A percentile compares a stretch with the other conserved stretches of the same genome.
These are phyloP conservation scores for Eupithecia dodoneata DNA, from an alignment of 2,888 invertebrate species.

Conservation along the genomic window DNA sequence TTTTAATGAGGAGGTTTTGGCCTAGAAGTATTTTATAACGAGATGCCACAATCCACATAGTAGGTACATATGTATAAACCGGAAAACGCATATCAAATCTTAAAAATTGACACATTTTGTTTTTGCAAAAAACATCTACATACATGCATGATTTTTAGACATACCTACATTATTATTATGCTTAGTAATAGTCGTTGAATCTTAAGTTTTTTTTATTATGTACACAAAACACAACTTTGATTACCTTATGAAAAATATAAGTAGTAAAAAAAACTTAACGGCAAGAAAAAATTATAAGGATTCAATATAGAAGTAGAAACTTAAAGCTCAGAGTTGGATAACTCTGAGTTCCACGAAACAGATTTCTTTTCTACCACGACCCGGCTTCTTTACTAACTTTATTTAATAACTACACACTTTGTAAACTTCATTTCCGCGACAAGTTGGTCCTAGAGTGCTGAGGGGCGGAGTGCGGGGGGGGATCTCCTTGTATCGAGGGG, in stretches of 20 bases:
- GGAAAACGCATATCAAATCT: background rate
- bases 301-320: background rate
- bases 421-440: conserved; percentile 7
- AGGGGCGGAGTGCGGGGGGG: conserved; percentile 18
- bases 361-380: background rate
- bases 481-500: conserved; percentile 46
- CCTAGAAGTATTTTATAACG: background rate
- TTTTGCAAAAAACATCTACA: background rate
- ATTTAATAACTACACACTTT: conserved; percentile 6
- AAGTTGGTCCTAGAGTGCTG: background rate
- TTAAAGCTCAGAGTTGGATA: background rate
- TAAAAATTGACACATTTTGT: background rate
- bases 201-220: no score
- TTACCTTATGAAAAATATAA: background rate
- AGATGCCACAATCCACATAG: background rate
- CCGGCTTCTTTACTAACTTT: background rate
- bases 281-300: background rate
- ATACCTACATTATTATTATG: background rate
- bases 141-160: background rate
- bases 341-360: conserved; percentile 1
- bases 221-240: background rate
- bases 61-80: background rate
- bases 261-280: background rate
- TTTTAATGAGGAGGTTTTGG: background rate
- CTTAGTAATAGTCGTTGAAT: background rate